Evolutionary conservation across 2,113 vertebrate species (phyloP).

Genomic region (Tonatia bakeri): DNA sequence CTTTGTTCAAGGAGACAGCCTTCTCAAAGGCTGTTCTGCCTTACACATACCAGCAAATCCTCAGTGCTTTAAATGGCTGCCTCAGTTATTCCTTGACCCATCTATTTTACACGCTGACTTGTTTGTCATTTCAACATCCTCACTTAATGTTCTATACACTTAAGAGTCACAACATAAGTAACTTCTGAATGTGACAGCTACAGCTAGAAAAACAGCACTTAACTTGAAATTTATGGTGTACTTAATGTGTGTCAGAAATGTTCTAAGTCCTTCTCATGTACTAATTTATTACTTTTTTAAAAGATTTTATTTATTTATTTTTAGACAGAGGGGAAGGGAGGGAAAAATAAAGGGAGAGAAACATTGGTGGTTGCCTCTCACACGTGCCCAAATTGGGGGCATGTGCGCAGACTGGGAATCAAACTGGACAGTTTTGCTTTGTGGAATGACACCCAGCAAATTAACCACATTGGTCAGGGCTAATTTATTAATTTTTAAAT

Average conservation of each 20-base stretch:
- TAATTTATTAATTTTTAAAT: not conserved
- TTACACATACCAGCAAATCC: not conserved
- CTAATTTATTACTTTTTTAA: not conserved
- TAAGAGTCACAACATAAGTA: not conserved
- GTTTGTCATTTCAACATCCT: slow-evolving; percentile 17
- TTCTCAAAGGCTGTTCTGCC: not conserved
- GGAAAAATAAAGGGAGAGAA: no score
- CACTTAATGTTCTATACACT: not conserved
- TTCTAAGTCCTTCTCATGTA: not conserved
- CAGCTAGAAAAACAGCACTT: not conserved
- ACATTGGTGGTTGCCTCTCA: no score
- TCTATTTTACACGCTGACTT: not conserved
- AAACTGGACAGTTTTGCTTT: no score
- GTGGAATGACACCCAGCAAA: no score
- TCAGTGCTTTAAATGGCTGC: not conserved
- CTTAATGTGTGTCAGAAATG: not conserved
- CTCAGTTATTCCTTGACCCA: not conserved
- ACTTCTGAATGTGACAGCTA: not conserved
- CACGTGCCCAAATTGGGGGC: no score
- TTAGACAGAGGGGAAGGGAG: no score
- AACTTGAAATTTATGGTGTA: not conserved
- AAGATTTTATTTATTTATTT: no score
- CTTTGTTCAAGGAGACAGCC: not conserved
- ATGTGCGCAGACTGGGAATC: no score
- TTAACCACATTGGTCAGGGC: no score